Base-by-base conservation (phyloP, 2,888 invertebrate genomes). In the Digitonthophagus gazella region DNA sequence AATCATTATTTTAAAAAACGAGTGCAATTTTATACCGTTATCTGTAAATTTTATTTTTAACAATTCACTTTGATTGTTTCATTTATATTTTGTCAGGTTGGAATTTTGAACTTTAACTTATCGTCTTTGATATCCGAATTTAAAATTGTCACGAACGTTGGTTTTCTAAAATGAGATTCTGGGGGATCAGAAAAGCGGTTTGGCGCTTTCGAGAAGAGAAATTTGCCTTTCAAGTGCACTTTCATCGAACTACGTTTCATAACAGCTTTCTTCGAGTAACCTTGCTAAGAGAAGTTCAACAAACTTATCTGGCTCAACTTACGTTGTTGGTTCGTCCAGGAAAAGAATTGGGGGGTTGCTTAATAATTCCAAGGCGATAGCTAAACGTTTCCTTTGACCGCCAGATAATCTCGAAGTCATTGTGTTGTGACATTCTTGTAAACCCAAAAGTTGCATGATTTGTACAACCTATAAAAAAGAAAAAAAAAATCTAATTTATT, bases 321-420 rank as follows among this genome's bases (percentile, higher is more conserved):
- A 91, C 91, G 96, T 97, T 5, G 97, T 97, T 0, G 97, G 97
- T 82, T 97, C 97, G 80, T 97, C 97, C 54, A 97, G 88, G 83
- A 96, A 97, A 90, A 97, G 91, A 69, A 97, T 90, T 14, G 95
- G 93, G 3, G 97, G 98, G 83, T 98, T 97, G 83, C 95, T 97
- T 73, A 98, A 92, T 71, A 98, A 87, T 82, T 98, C 98, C 78
- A 97, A 83, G 1, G 97, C 97, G 67, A 98, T 97, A 15, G 97
- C 96, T 22, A 98, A 87, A 76, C 97, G 87, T 82, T 98, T 98
- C 77, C 90, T 90, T 83, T 98, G 97, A 0, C 98, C 98, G 15
- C 97, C 97, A 0, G 97, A 97, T 66, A 98, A 85, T 78, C 90
- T 90, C 11, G 87, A 87, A 0, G 95, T 90, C 73, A 92, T 84